These are phyloP conservation scores for Clusia tigrina DNA, from an alignment of 2,888 invertebrate genomes.

Conservation along the genomic window DNA sequence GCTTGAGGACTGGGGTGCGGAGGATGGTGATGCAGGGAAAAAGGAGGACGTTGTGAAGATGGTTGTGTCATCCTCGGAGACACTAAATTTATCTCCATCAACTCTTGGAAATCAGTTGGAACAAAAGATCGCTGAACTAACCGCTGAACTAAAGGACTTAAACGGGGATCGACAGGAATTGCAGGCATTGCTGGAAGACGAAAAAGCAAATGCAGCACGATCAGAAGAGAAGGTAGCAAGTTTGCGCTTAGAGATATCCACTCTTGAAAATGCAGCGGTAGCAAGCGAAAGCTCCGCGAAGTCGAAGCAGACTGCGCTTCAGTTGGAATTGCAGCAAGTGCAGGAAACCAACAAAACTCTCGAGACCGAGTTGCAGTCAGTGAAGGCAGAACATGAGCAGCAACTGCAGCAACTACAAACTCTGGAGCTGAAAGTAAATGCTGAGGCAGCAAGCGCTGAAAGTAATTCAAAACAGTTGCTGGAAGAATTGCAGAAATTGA, in stretches of 20 bases:
- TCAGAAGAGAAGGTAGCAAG: constrained; percentile 50
- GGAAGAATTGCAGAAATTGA: constrained; percentile 12
- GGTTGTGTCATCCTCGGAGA: background rate
- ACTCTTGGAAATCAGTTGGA: constrained; percentile 16
- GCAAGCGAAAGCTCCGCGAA: constrained; percentile 43
- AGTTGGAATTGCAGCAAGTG: constrained; percentile 46
- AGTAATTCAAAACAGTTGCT: too few species aligned
- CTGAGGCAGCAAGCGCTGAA: constrained; percentile 25
- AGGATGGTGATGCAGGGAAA: constrained; percentile 24
- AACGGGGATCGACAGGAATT: constrained; percentile 71
- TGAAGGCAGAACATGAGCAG: constrained; percentile 26
- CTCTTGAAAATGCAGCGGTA: constrained; percentile 39
- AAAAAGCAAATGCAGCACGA: constrained; percentile 57
- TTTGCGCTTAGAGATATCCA: constrained; percentile 47
- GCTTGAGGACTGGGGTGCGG: constrained; percentile 65
- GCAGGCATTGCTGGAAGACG: constrained; percentile 68
- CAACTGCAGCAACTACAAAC: background rate
- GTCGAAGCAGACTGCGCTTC: constrained; percentile 48
- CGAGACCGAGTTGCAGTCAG: constrained; percentile 29
- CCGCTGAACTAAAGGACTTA: constrained; percentile 68
- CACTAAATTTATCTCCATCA: background rate
- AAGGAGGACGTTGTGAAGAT: background rate
- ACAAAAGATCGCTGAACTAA: constrained; percentile 65
- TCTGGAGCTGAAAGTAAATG: constrained; percentile 13
- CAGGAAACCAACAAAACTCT: constrained; percentile 45